Evolutionary conservation across 2,797 vertebrate species (phyloP), one percentile per base, ranked within the genome.

Genomic region (Acrossocheilus fasciatus): DNA sequence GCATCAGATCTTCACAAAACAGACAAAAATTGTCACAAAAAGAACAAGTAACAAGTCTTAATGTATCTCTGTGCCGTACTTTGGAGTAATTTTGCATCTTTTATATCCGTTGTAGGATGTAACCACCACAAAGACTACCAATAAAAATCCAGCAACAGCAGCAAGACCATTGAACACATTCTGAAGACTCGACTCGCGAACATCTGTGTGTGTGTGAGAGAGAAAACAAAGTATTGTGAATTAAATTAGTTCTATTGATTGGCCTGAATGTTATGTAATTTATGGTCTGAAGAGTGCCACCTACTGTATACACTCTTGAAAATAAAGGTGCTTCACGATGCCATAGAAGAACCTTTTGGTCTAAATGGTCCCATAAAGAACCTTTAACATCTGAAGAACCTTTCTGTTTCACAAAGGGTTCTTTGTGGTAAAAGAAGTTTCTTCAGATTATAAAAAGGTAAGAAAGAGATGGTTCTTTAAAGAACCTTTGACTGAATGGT

Each of bases 101-200:
- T 86, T 92, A 45, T 45, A 90, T 64, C 68, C 59, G 3, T 72
- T 52, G 36, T 86, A 81, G 57, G 76, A 57, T 23, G 41, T 88
- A 17, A 76, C 74, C 14, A 86, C 70, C 6, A 90, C 70, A 78
- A 91, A 92, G 10, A 86, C 26, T 45, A 92, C 20, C 2, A 90
- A 62, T 79, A 94, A 87, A 84, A 94, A 88, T 4, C 88, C 91
- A 59, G 68, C 87, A 34, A 88, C 86, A 64, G 83, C 89, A 59
- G 85, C 85, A 23, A 94, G 69, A 15, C 89, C 90, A n/a, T 89
- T 54, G 4, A 91, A 4, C 10, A 88, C 78, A 3, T 82, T 81
- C 34, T 39, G 72, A 50, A 41, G 10, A 79, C 36, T 59, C 2
- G 36, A n/a, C 77, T 79, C 23, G 2, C 11, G 10, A 43, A 10